Base-by-base conservation (phyloP, 2,113 vertebrate species). In the Pygathrix nemaeus region DNA sequence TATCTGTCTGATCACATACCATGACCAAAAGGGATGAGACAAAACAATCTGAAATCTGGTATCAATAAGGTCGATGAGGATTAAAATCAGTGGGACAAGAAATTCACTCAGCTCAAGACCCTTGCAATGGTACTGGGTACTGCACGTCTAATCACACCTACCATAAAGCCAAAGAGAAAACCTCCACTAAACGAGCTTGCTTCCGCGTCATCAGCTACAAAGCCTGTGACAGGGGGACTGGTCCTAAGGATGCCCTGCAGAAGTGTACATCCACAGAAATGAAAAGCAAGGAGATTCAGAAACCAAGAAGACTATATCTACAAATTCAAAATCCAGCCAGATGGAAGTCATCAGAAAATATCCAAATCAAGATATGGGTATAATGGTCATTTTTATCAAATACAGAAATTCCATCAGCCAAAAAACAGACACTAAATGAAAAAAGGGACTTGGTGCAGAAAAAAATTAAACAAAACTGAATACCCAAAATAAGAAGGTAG, bases 11-110 rank as follows among this genome's bases (percentile, higher is more conserved):
- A 88, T 80, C 43, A 85, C 50, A 92, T 2, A 68, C 40, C 11
- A 59, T 32, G 57, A 87, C 40, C 32, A 1, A 91, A 35, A 61
- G 9, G 25, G 13, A 73, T 52, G 70, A 90, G 89, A 21, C 93
- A 94, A 92, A 32, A 50, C 35, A 80, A 50, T 91, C 38, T 88
- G 72, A 83, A 92, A 95, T 20, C 43, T 83, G 61, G 76, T 83
- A 57, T 43, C 48, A 27, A 50, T 86, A n/a, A 90, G n/a, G 17
- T 70, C 23, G 12, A 7, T 10, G 50, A 86, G 35, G 17, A 88
- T 84, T 84, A 68, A 66, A 92, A 43, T 73, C 61, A 73, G 10
- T 18, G 40, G 21, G 17, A 61, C 6, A 43, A 40, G 17, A 57
- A 88, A 83, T 32, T 73, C 30, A 6, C 48, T 90, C 57, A 66